Evolutionary conservation across 2,113 vertebrate genomes (phyloP).

Genomic region (Mormyrus iriodes): DNA sequence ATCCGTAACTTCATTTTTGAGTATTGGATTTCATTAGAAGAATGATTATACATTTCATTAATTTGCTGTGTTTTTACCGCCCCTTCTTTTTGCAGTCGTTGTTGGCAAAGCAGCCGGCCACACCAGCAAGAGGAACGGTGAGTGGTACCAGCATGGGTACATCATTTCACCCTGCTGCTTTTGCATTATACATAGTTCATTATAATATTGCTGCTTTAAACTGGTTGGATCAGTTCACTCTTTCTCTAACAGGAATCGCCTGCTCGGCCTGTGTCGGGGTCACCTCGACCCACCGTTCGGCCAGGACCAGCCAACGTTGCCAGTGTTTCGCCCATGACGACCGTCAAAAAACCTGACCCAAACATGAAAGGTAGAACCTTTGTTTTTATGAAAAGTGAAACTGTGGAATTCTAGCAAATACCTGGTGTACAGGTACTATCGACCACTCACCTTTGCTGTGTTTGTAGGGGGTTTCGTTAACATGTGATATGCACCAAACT

Average conservation of each 20-base stretch:
- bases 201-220: neutral
- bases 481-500: neutral
- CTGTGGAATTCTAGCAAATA: neutral
- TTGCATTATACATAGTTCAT: neutral
- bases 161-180: neutral
- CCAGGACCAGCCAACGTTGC: conserved; percentile 72
- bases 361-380: conserved; percentile 84
- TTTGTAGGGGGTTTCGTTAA: neutral
- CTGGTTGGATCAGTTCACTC: neutral
- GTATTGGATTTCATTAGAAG: neutral
- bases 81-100: conserved; percentile 66
- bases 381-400: neutral
- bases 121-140: conserved; percentile 91
- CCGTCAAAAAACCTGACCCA: conserved; percentile 95
- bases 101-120: conserved; percentile 92
- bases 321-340: conserved; percentile 84
- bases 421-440: neutral
- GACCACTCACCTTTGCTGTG: neutral
- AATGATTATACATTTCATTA: neutral
- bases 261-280: conserved; percentile 79
- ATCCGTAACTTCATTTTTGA: neutral
- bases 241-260: conserved; percentile 78
- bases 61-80: neutral
- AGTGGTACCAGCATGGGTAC: conserved; percentile 48
- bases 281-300: conserved; percentile 82